Base-by-base conservation (phyloP, 2,888 invertebrate genomes). In the Malthinus flaveolus region DNA sequence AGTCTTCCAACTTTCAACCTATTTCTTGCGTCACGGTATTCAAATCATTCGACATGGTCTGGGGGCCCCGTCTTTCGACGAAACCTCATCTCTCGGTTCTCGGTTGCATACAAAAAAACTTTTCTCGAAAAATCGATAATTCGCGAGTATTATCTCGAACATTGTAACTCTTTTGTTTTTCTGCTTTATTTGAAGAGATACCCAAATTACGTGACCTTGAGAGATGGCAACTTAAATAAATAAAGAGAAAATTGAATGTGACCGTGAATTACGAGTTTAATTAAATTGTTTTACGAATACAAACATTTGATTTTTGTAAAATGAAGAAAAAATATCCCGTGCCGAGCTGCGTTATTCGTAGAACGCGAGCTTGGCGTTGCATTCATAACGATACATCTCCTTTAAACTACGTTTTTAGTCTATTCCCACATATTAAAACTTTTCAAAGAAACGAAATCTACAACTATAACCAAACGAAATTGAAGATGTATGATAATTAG, bases 361-460 rank as follows among this genome's bases (percentile, higher is more conserved):
- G 15, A 15, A 35, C 10, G 10, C 49, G 13, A 49, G 34, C 3
- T 58, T 39, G 39, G 51, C 50, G n/a, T 15, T 23, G 15, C 31
- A 46, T 23, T 45, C 45, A 39, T 39, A 58, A 45, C 33, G 35
- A 35, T 55, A 46, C 48, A 59, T 59, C 59, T 55, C 42, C 59
- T 59, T 59, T 59, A 59, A n/a, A 59, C 15, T 10, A 15, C 42
- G 39, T 54, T 50, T 59, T 42, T 15, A 44, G 37, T 53, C 48
- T 55, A 50, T 55, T 31, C 46, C 46, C 10, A 50, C 55, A 42
- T 39, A 49, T 50, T 51, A 51, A 34, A 59, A 50, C 48, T 49
- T 48, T 39, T 23, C 23, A 5, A 23, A 23, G 2, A 23, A 23
- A 2, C 23, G 31, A 23, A 42, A 42, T 42, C 23, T 42, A 42